These are phyloP conservation scores for Lepisosteus oculatus DNA, from an alignment of 2,113 vertebrate genomes.

Conservation along the genomic window DNA sequence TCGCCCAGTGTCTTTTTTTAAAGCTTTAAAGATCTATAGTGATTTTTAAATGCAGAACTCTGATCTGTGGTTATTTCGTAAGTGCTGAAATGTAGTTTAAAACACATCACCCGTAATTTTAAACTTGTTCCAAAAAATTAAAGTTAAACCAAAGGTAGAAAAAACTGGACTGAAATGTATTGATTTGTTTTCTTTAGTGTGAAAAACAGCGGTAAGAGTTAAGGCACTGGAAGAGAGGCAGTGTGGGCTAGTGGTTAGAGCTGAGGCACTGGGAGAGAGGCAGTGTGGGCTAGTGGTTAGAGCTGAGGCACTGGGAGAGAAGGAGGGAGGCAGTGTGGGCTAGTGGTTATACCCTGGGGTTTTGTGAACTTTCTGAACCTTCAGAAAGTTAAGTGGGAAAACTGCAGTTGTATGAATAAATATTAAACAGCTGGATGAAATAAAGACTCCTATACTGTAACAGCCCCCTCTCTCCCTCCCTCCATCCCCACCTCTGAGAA, in stretches of 20 bases:
- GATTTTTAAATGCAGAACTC: too few relatives aligned
- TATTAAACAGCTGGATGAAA: conserved; percentile 59
- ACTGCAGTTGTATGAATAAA: conserved; percentile 49
- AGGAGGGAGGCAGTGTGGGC: conserved; percentile 31
- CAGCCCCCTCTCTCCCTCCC: conserved; percentile 24
- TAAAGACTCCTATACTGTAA: conserved; percentile 51
- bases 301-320: conserved; percentile 35
- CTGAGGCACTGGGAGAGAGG: background rate
- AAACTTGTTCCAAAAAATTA: too few relatives aligned
- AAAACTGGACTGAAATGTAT: conserved; percentile 34
- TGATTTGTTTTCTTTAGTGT: conserved; percentile 70
- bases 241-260: background rate
- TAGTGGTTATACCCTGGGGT: conserved; percentile 4
- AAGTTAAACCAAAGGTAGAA: too few relatives aligned
- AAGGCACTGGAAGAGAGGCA: conserved; percentile 40
- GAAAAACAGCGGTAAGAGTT: conserved; percentile 56
- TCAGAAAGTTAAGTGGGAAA: conserved; percentile 49
- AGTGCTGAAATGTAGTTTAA: too few relatives aligned
- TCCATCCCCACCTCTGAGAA: background rate
- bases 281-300: conserved; percentile 19
- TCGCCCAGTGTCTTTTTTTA: too few relatives aligned
- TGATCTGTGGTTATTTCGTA: too few relatives aligned
- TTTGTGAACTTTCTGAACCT: conserved; percentile 39
- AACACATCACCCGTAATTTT: too few relatives aligned
- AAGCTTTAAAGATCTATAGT: too few relatives aligned